phyloP scores from a whole-genome alignment of 2,113 vertebrate genomes.

The Mesocricetus auratus region DNA sequence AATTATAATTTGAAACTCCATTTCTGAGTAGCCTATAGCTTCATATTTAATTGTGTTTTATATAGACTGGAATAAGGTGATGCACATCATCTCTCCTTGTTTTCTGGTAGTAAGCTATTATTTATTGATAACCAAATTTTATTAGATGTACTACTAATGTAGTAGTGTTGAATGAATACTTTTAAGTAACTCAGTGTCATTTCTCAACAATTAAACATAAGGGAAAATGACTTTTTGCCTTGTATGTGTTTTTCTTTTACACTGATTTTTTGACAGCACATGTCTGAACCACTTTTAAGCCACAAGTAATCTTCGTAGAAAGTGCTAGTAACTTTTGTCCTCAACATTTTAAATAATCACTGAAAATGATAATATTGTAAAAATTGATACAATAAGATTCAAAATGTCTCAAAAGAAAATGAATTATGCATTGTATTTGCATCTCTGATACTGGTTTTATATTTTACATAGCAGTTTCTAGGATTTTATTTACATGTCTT shows the following conservation, averaged over 20 bases:
- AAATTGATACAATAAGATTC: neutral
- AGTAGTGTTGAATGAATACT: neutral
- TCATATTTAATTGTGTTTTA: neutral
- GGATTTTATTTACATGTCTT: neutral
- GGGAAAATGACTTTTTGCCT: slow-evolving; percentile 9
- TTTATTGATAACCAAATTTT: neutral
- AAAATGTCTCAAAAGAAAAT: neutral
- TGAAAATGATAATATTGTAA: neutral
- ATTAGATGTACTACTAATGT: neutral
- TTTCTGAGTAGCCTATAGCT: neutral
- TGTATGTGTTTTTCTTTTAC: slow-evolving; percentile 9
- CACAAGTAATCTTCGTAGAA: neutral
- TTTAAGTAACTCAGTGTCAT: neutral
- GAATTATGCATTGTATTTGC: neutral
- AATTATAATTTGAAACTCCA: neutral
- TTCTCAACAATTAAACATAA: slow-evolving; percentile 7
- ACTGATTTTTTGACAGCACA: slow-evolving; percentile 21
- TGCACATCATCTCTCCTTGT: neutral
- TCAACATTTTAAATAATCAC: neutral
- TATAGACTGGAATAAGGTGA: neutral
- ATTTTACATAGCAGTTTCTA: neutral
- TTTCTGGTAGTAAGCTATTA: neutral
- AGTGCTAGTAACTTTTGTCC: slow-evolving; percentile 23
- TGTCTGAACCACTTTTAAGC: slow-evolving; percentile 4
- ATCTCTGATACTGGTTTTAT: neutral